phyloP scores from a whole-genome alignment of 2,797 vertebrate genomes.

The Hemibagrus guttatus region DNA sequence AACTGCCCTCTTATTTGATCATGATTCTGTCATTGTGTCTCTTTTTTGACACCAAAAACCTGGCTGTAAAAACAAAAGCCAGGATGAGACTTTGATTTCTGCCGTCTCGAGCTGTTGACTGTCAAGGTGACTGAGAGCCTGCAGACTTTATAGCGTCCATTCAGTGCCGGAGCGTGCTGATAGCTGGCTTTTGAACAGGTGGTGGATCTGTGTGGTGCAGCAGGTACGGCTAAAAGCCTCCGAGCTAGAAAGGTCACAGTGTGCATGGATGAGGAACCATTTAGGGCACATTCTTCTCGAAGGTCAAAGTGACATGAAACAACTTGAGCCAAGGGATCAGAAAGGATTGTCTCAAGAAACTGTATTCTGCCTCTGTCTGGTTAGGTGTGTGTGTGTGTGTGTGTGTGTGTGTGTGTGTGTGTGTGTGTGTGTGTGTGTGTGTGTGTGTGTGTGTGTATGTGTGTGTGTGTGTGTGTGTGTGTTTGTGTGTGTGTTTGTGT shows the following conservation, averaged over 20 bases:
- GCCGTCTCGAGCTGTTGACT: slow-evolving; percentile 41
- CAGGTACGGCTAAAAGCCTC: slow-evolving; percentile 56
- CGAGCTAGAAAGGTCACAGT: slow-evolving; percentile 57
- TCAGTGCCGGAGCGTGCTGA: slow-evolving; percentile 38
- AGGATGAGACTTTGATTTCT: slow-evolving; percentile 16
- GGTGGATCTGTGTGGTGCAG: slow-evolving; percentile 57
- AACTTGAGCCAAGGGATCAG: slow-evolving; percentile 42
- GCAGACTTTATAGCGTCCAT: slow-evolving; percentile 47
- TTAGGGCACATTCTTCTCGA: slow-evolving; percentile 56
- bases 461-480: neutral
- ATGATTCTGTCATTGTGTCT: neutral
- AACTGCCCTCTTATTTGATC: slow-evolving; percentile 33
- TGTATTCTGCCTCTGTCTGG: neutral
- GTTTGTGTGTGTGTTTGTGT: neutral
- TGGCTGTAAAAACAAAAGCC: slow-evolving; percentile 26
- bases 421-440: neutral
- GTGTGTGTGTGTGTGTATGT: neutral
- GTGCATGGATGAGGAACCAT: slow-evolving; percentile 58
- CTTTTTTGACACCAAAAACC: slow-evolving; percentile 19
- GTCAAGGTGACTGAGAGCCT: slow-evolving; percentile 48
- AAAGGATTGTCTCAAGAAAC: slow-evolving; percentile 24
- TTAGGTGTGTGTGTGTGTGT: neutral
- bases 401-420: neutral
- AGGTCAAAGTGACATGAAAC: slow-evolving; percentile 57
- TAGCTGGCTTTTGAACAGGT: slow-evolving; percentile 51